Evolutionary conservation across 2,888 invertebrate species (phyloP).

Genomic region (Heliconius cydno): DNA sequence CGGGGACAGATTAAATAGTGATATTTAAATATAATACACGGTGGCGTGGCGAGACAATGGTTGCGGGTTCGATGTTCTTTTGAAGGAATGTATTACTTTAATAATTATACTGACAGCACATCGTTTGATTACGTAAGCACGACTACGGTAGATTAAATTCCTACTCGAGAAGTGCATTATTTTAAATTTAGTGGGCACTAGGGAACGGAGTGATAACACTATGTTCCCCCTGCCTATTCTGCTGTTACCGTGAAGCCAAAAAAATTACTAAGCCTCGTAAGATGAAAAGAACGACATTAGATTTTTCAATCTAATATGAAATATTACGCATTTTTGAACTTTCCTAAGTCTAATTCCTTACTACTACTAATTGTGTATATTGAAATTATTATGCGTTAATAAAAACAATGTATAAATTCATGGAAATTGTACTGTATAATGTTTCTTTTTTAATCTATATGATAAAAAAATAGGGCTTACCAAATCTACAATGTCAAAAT

Average conservation of each 20-base stretch:
- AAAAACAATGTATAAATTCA: not conserved
- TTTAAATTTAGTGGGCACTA: too few relatives aligned
- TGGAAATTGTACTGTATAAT: not conserved
- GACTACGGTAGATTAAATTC: too few relatives aligned
- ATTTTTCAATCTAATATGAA: too few relatives aligned
- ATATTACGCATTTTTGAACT: too few relatives aligned
- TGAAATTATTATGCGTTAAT: not conserved
- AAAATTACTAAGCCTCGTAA: too few relatives aligned
- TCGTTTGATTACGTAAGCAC: not conserved
- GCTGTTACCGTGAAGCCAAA: too few relatives aligned
- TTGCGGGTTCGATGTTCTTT: not conserved
- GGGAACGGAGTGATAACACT: too few relatives aligned
- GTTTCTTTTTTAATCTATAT: not conserved
- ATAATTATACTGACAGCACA: not conserved
- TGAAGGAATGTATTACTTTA: not conserved
- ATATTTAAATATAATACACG: constrained; percentile 22
- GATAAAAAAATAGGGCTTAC: not conserved
- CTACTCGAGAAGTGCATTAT: too few relatives aligned
- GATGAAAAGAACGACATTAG: too few relatives aligned
- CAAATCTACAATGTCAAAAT: not conserved
- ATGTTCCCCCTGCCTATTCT: too few relatives aligned
- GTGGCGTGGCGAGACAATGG: not conserved
- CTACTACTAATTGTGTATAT: too few relatives aligned
- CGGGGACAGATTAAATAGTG: constrained; percentile 33
- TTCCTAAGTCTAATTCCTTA: too few relatives aligned